phyloP scores from a whole-genome alignment of 2,113 vertebrate species.

The Taxidea taxus region DNA sequence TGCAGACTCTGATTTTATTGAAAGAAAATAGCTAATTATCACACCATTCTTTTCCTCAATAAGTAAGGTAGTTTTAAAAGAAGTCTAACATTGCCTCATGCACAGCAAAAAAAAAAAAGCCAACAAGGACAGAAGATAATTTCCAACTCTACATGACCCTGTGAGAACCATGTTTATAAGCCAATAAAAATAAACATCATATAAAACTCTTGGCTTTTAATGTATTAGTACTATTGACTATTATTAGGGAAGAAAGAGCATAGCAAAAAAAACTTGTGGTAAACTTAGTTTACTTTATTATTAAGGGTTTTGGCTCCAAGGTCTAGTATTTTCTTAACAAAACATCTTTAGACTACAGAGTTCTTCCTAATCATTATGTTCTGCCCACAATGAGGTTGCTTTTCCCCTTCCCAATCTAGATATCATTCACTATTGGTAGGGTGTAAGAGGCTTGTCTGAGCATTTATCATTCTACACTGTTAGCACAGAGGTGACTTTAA shows the following conservation, averaged over 20 bases:
- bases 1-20: not conserved
- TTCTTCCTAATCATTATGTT: not conserved
- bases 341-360: not conserved
- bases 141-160: not conserved
- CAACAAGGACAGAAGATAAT: not conserved
- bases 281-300: not conserved
- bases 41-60: not conserved
- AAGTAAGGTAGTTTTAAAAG: not conserved
- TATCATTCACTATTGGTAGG: not conserved
- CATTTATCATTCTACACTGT: not conserved
- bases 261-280: not conserved
- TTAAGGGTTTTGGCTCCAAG: not conserved
- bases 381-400: not conserved
- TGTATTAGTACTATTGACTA: not conserved
- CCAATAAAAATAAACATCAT: not conserved
- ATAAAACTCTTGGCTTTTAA: not conserved
- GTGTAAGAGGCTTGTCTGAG: not conserved
- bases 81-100: not conserved
- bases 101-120: not conserved
- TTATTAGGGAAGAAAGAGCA: not conserved
- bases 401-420: not conserved
- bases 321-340: slow-evolving; percentile 6
- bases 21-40: slow-evolving; percentile 12
- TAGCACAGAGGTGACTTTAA: not conserved
- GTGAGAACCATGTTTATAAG: not conserved